phyloP scores from a whole-genome alignment of 2,797 vertebrate genomes.

The Heterohyrax brucei region DNA sequence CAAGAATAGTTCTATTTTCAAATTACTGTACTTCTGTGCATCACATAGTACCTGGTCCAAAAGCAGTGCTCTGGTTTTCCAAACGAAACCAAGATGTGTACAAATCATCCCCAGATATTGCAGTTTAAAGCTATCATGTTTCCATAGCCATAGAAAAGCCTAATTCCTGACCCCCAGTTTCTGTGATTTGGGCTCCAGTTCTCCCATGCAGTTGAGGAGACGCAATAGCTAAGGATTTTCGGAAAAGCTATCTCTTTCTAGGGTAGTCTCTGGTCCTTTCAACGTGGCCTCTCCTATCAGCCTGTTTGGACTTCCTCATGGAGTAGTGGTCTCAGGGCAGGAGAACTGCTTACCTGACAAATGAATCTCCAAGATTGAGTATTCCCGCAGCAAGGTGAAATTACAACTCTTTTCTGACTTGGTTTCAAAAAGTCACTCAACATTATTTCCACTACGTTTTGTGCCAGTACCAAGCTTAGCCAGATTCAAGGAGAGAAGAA shows the following conservation, averaged over 20 bases:
- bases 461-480: background rate
- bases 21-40: background rate
- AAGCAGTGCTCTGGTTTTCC: background rate
- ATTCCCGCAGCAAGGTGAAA: background rate
- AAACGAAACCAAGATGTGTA: background rate
- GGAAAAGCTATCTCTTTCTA: background rate
- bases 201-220: background rate
- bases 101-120: background rate
- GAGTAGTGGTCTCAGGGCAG: background rate
- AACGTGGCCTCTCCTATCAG: background rate
- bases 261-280: background rate
- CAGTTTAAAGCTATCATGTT: background rate
- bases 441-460: background rate
- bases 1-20: background rate
- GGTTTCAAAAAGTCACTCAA: background rate
- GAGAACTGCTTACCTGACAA: background rate
- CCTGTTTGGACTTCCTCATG: slow-evolving; percentile 9
- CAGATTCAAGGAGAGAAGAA: background rate
- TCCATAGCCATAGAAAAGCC: no score
- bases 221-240: background rate
- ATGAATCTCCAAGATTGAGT: background rate
- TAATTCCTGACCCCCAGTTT: no score
- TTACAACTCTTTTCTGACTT: background rate
- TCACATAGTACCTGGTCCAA: no score
- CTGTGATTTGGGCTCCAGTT: background rate